These are phyloP conservation scores for Sphenodon punctatus DNA, from an alignment of 2,797 vertebrate species.

Conservation along the genomic window DNA sequence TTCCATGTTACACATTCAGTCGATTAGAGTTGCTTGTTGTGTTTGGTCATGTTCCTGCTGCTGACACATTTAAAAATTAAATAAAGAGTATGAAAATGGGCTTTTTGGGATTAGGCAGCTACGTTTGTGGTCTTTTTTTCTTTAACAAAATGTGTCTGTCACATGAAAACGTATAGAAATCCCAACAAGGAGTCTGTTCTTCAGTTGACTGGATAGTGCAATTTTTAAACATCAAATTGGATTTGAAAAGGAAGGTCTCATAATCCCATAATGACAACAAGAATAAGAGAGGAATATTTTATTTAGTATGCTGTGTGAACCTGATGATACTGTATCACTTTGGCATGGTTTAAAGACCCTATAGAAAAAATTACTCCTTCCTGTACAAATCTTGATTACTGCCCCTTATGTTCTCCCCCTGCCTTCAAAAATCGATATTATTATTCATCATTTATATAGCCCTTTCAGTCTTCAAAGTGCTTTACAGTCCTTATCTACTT, in stretches of 20 bases:
- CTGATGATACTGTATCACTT: fast-evolving
- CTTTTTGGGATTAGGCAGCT: constrained; percentile 53
- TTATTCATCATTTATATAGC: too few relatives aligned
- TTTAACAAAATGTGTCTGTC: constrained; percentile 57
- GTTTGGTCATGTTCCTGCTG: constrained; percentile 64
- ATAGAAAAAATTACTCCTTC: fast-evolving
- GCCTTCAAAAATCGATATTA: too few relatives aligned
- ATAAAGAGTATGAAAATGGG: constrained; percentile 14
- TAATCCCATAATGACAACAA: background rate
- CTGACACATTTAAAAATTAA: constrained; percentile 57
- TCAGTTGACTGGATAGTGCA: constrained; percentile 11
- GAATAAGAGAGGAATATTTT: background rate
- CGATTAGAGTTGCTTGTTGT: constrained; percentile 58
- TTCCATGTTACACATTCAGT: constrained; percentile 62
- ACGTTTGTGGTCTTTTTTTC: constrained; percentile 18
- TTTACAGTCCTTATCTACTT: too few relatives aligned
- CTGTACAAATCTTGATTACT: fast-evolving
- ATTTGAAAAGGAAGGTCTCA: background rate
- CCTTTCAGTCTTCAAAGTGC: too few relatives aligned
- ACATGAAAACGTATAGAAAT: constrained; percentile 34
- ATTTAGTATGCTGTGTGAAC: fast-evolving
- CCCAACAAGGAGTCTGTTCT: constrained; percentile 25
- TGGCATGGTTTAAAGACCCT: background rate
- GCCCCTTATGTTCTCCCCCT: too few relatives aligned
- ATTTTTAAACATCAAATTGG: background rate